phyloP scores from a whole-genome alignment of 2,113 vertebrate species.

The Cervus canadensis region DNA sequence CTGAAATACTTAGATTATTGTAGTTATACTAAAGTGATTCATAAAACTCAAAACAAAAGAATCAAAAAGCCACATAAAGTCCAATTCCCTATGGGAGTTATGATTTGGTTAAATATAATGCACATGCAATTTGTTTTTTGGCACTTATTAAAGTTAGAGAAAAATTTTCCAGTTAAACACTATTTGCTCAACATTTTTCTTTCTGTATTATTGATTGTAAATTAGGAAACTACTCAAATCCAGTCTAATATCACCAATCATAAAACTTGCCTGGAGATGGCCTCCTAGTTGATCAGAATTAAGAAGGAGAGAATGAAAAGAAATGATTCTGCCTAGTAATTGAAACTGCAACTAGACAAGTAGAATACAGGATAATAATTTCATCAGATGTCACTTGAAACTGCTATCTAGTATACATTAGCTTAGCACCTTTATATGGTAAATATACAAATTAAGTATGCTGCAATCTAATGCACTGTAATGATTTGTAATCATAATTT shows the following conservation, averaged over 20 bases:
- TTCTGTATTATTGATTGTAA: neutral
- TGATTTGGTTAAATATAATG: neutral
- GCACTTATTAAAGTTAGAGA: neutral
- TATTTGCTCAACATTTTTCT: neutral
- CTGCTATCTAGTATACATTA: neutral
- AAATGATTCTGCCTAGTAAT: neutral
- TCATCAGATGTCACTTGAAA: neutral
- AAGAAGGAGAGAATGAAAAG: neutral
- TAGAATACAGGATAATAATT: neutral
- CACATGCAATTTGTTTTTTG: neutral
- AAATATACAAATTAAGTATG: slow-evolving; percentile 7
- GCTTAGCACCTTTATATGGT: neutral
- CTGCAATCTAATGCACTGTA: neutral
- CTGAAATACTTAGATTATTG: neutral
- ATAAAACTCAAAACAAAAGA: neutral
- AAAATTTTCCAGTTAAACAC: neutral
- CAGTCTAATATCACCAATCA: neutral
- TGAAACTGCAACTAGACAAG: neutral
- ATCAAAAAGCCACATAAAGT: neutral
- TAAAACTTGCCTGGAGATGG: neutral
- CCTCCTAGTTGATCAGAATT: neutral
- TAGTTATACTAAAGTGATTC: neutral
- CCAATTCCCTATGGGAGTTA: neutral
- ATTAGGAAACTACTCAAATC: neutral
- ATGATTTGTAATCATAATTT: slow-evolving; percentile 25